These are phyloP conservation scores for Lagorchestes hirsutus DNA, from an alignment of 2,797 vertebrate species.

Conservation along the genomic window DNA sequence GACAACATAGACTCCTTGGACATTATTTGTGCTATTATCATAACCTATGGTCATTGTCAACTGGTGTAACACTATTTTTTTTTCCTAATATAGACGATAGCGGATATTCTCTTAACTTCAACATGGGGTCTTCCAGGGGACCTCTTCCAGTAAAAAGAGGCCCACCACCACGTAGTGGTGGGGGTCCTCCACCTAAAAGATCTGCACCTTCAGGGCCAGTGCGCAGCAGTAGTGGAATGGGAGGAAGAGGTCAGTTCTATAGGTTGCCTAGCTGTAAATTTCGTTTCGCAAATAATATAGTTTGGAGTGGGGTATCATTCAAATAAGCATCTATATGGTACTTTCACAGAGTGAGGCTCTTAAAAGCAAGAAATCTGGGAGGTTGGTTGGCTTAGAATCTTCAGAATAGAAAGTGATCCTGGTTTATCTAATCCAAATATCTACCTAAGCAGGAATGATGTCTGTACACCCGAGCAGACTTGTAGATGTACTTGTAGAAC, in stretches of 20 bases:
- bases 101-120: slow-evolving; percentile 80
- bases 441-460: background rate
- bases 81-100: slow-evolving; percentile 74
- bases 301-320: slow-evolving; percentile 1
- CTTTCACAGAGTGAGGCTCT: background rate
- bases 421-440: background rate
- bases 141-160: slow-evolving; percentile 96
- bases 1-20: background rate
- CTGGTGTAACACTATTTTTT: slow-evolving; percentile 19
- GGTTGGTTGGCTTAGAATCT: background rate
- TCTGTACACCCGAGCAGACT: background rate
- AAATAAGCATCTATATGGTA: background rate
- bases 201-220: slow-evolving; percentile 95
- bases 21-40: background rate
- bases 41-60: background rate
- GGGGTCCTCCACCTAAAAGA: slow-evolving; percentile 96
- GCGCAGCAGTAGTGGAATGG: slow-evolving; percentile 88
- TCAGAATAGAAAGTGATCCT: background rate
- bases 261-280: background rate
- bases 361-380: background rate
- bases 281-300: background rate
- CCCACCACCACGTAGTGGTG: slow-evolving; percentile 94
- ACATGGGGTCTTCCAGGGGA: slow-evolving; percentile 93
- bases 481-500: background rate
- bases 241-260: slow-evolving; percentile 90